Base-by-base conservation (phyloP, 1,140 invertebrate genomes). In the Ips typographus region DNA sequence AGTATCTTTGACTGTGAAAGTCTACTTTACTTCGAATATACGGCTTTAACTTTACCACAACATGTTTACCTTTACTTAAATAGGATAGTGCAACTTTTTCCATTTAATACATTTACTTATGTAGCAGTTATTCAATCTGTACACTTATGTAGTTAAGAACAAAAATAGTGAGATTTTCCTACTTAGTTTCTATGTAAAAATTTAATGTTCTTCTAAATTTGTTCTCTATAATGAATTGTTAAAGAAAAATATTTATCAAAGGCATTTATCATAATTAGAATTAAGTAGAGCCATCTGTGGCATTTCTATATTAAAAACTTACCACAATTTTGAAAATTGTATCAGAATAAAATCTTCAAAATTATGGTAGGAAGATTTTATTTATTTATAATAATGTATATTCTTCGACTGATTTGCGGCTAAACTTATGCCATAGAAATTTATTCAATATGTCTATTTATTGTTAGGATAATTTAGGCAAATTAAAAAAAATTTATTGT, bases 391-490 rank as follows among this genome's bases (percentile, higher is more conserved):
- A 49, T 22, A 49, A 8, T 49, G 51, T 40, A 36, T 43, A 36
- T 56, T 22, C 41, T 42, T 41, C 42, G 67, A 69, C 67, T 68
- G 65, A 68, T 60, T 3, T 56, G 44, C 42, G 42, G 44, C 53
- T 60, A 41, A 40, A 43, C 40, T 68, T 68, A 68, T 59, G 65
- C 65, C 65, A 60, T 68, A 65, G 55, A 63, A 57, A 42, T 22
- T 44, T 66, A 60, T 41, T 40, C 7, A 60, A 58, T 47, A 4
- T 38, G 57, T 60, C 56, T 69, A 62, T 62, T 69, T 69, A 62
- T 56, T 69, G 57, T 68, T 68, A 68, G 52, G 43, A 22, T 37
- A 61, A 43, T 68, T 47, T 43, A 61, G 22, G 43, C 5, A 47
- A 47, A 57, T 57, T 66, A 44, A 2, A 47, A 65, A 65, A 57